Conservation (phyloP, 2,113 vertebrate genomes). For the Menidia beryllina region DNA sequence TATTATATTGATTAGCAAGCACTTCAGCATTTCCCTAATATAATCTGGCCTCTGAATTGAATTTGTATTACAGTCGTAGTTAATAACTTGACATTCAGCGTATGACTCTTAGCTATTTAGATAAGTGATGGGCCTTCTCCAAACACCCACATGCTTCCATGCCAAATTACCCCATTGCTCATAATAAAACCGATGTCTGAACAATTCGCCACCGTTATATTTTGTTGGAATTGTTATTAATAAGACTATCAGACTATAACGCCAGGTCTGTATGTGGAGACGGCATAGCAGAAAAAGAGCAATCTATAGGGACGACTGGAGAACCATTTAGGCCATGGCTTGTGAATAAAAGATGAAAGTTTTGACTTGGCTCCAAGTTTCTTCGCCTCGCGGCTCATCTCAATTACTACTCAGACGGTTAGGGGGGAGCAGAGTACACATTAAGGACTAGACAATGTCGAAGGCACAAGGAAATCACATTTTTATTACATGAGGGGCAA, state of each 20-base stretch:
- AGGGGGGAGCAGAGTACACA: slow-evolving; percentile 33
- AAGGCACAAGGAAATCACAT: slow-evolving; percentile 26
- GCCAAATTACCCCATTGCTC: slow-evolving; percentile 77
- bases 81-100: slow-evolving; percentile 77
- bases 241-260: slow-evolving; percentile 52
- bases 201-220: slow-evolving; percentile 48
- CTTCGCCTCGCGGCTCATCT: slow-evolving; percentile 51
- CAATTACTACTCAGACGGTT: slow-evolving; percentile 43
- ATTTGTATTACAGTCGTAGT: slow-evolving; percentile 65
- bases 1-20: slow-evolving; percentile 61
- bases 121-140: slow-evolving; percentile 75
- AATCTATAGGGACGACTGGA: slow-evolving; percentile 33
- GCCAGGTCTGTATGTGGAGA: slow-evolving; percentile 20
- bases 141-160: slow-evolving; percentile 58
- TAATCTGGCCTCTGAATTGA: slow-evolving; percentile 63
- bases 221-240: slow-evolving; percentile 76
- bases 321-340: slow-evolving; percentile 38
- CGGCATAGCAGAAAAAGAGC: neutral
- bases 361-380: slow-evolving; percentile 60
- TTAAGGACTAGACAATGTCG: slow-evolving; percentile 17
- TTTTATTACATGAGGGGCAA: slow-evolving; percentile 43
- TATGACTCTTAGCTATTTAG: slow-evolving; percentile 59
- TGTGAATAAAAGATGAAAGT: slow-evolving; percentile 72
- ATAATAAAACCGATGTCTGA: slow-evolving; percentile 72
- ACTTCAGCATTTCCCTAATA: slow-evolving; percentile 68